A percentile compares a stretch with the other conserved stretches of the same genome.
Evolutionary conservation across 2,797 vertebrate genomes (phyloP).

Genomic region (Molossus molossus): DNA sequence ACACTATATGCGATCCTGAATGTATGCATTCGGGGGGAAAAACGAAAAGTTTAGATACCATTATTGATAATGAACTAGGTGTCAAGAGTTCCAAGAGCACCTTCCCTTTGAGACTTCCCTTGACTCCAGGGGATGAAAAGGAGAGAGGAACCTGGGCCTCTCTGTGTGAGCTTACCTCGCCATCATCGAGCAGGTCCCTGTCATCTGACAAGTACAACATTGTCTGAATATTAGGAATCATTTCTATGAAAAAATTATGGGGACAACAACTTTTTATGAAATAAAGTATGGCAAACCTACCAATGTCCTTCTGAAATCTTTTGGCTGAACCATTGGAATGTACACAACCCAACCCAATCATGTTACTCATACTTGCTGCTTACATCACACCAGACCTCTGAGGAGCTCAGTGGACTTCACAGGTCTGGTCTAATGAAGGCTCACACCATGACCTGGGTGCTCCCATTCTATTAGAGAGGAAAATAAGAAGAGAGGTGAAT

Average conservation of each 20-base stretch:
- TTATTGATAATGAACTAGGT: neutral
- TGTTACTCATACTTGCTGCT: conserved; percentile 76
- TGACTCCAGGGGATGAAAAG: neutral
- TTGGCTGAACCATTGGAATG: neutral
- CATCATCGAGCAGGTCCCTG: neutral
- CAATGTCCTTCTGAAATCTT: neutral
- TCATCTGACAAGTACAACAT: neutral
- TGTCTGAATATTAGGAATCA: neutral
- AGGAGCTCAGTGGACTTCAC: conserved; percentile 71
- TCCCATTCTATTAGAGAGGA: conserved; percentile 61
- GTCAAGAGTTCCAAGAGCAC: neutral
- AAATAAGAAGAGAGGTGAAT: conserved; percentile 45
- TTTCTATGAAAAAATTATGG: neutral
- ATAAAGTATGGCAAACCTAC: neutral
- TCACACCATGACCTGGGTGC: neutral
- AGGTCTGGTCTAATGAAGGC: conserved; percentile 71
- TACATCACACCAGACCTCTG: conserved; percentile 72
- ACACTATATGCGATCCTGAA: neutral
- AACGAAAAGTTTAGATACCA: neutral
- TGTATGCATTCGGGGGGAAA: neutral
- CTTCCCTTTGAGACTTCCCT: neutral
- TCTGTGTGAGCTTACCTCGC: neutral
- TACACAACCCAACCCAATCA: conserved; percentile 25
- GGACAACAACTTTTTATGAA: neutral
- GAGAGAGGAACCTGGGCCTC: neutral